A percentile compares a stretch with the other conserved stretches of the same genome.
Evolutionary conservation across 2,888 invertebrate genomes (phyloP).

Genomic region (Nephrocerus scutellatus): DNA sequence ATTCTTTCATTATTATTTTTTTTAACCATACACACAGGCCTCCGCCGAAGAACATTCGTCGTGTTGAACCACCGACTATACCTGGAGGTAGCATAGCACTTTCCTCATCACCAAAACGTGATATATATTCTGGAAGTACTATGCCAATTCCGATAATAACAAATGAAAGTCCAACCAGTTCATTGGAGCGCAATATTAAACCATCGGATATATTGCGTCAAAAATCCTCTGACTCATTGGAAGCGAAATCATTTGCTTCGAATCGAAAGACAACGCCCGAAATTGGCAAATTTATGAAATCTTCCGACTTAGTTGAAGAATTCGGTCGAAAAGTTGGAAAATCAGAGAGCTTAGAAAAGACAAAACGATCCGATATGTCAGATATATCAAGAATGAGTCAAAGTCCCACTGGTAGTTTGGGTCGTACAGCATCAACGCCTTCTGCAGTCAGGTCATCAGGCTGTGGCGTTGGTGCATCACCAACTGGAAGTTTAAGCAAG

Average conservation of each 20-base stretch:
- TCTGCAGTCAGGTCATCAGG: conserved; percentile 13
- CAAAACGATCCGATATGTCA: conserved; percentile 35
- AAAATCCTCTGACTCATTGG: conserved; percentile 44
- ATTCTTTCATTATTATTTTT: conserved; percentile 11
- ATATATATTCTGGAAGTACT: conserved; percentile 32
- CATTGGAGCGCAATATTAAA: conserved; percentile 46
- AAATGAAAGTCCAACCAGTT: conserved; percentile 43
- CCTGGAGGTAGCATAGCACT: conserved; percentile 34
- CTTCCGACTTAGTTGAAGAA: conserved; percentile 44
- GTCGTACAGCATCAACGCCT: conserved; percentile 37
- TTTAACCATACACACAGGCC: conserved; percentile 52
- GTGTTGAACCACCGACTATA: conserved; percentile 54
- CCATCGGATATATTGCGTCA: conserved; percentile 48
- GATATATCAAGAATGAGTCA: conserved; percentile 28
- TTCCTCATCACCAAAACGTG: conserved; percentile 44
- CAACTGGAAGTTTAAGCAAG: conserved; percentile 44
- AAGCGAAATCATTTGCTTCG: conserved; percentile 39
- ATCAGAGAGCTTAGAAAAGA: conserved; percentile 44
- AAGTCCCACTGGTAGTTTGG: conserved; percentile 43
- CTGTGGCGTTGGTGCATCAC: conserved; percentile 36
- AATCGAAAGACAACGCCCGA: conserved; percentile 47
- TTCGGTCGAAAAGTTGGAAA: conserved; percentile 45
- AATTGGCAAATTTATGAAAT: conserved; percentile 38
- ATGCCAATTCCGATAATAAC: conserved; percentile 37
- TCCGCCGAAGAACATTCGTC: conserved; percentile 59